Percentiles rank a stretch among this genome's conserved stretches.
These are phyloP conservation scores for Keiferia lycopersicella DNA, from an alignment of 2,888 invertebrate species.

Conservation along the genomic window DNA sequence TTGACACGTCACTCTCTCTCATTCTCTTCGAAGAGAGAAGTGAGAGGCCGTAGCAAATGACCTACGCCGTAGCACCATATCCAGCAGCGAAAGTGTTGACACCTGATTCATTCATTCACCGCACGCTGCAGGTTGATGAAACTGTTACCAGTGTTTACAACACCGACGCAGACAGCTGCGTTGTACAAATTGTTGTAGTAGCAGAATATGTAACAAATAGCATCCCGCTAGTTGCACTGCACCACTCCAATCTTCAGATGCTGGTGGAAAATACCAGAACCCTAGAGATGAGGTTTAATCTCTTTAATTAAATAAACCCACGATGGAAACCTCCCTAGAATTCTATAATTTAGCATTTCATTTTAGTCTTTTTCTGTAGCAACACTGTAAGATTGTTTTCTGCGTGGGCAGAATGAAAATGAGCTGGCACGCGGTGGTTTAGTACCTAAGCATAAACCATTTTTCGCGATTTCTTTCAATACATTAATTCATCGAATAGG, in stretches of 20 bases:
- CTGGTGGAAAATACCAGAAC: constrained; percentile 30
- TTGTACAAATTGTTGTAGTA: neutral
- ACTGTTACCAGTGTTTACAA: constrained; percentile 15
- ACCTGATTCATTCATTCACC: neutral
- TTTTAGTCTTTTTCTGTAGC: constrained; percentile 41
- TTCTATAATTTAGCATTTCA: constrained; percentile 53
- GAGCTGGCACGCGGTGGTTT: neutral
- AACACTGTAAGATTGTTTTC: constrained; percentile 37
- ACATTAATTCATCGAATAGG: too few relatives aligned
- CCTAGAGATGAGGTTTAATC: constrained; percentile 48
- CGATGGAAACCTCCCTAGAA: constrained; percentile 67
- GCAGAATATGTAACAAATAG: neutral
- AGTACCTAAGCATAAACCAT: too few relatives aligned
- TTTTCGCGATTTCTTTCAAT: too few relatives aligned
- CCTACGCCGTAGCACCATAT: neutral
- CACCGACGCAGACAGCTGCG: neutral
- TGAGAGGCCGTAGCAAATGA: neutral
- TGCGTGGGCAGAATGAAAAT: constrained; percentile 44
- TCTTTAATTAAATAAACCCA: constrained; percentile 69
- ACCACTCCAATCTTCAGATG: constrained; percentile 12
- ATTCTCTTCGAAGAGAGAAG: too few relatives aligned
- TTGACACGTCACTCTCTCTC: too few relatives aligned
- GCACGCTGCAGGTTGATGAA: constrained; percentile 8
- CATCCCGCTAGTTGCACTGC: neutral
- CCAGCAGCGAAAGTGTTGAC: neutral